Percentiles rank a stretch among this genome's conserved stretches.
These are phyloP conservation scores for Microcebus murinus DNA, from an alignment of 2,113 vertebrate genomes.

Conservation along the genomic window DNA sequence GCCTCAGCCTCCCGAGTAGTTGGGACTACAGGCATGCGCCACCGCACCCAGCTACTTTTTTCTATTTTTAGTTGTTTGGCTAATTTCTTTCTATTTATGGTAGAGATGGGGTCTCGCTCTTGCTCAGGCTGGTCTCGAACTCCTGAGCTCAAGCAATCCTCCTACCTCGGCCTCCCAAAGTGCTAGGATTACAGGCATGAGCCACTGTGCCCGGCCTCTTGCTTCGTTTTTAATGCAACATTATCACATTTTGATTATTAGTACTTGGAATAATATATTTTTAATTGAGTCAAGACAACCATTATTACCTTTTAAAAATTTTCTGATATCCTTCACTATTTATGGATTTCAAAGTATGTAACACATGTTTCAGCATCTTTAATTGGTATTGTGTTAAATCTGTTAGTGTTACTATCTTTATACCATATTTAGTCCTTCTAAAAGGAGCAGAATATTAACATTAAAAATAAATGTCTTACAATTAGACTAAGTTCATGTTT, in stretches of 20 bases:
- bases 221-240: background rate
- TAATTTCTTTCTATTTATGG: too few relatives aligned
- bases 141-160: too few relatives aligned
- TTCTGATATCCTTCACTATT: background rate
- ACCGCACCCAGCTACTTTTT: too few relatives aligned
- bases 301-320: background rate
- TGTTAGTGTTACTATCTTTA: background rate
- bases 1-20: too few relatives aligned
- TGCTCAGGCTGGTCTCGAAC: too few relatives aligned
- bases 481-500: slow-evolving; percentile 40
- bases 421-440: background rate
- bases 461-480: slow-evolving; percentile 46
- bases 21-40: too few relatives aligned
- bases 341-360: slow-evolving; percentile 17
- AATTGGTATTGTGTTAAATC: background rate
- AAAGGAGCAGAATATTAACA: slow-evolving; percentile 48
- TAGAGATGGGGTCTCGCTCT: too few relatives aligned
- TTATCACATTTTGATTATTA: slow-evolving; percentile 1
- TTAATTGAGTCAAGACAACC: background rate
- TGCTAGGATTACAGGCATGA: too few relatives aligned
- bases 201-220: background rate
- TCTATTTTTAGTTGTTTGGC: too few relatives aligned
- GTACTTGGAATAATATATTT: background rate
- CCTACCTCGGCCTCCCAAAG: too few relatives aligned
- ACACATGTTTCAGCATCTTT: slow-evolving; percentile 19